Conservation (phyloP, 1,140 invertebrate genomes). For the Lasioglossum albipes region DNA sequence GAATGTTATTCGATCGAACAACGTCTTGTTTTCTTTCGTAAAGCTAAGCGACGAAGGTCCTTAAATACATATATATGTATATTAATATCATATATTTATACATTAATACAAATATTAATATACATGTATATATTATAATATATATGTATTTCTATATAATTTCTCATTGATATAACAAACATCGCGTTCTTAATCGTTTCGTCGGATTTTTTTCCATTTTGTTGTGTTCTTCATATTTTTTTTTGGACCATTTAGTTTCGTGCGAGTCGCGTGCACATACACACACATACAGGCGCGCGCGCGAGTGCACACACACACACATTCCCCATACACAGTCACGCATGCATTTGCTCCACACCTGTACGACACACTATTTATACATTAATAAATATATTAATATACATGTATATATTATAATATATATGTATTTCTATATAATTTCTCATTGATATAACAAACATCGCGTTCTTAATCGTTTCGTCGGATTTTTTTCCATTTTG, state of each 20-base stretch:
- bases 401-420: conserved; percentile 17
- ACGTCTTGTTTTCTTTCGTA: conserved; percentile 15
- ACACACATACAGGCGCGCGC: neutral
- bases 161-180: conserved; percentile 42
- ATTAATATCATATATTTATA: conserved; percentile 9
- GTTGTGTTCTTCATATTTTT: neutral
- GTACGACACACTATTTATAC: neutral
- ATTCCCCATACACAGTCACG: neutral
- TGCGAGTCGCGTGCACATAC: conserved; percentile 34
- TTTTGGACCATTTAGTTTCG: conserved; percentile 44
- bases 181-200: neutral
- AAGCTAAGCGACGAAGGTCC: conserved; percentile 38
- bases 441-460: conserved; percentile 41
- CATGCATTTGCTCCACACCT: neutral
- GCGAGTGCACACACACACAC: conserved; percentile 11
- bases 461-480: neutral
- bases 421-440: conserved; percentile 36
- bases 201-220: neutral
- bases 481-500: neutral
- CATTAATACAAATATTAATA: conserved; percentile 17
- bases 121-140: conserved; percentile 18
- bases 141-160: conserved; percentile 34
- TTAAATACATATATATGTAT: conserved; percentile 20
- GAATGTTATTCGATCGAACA: neutral
- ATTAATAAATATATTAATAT: conserved; percentile 15